Conservation (phyloP, 2,113 vertebrate species). For the Enhydra lutris region DNA sequence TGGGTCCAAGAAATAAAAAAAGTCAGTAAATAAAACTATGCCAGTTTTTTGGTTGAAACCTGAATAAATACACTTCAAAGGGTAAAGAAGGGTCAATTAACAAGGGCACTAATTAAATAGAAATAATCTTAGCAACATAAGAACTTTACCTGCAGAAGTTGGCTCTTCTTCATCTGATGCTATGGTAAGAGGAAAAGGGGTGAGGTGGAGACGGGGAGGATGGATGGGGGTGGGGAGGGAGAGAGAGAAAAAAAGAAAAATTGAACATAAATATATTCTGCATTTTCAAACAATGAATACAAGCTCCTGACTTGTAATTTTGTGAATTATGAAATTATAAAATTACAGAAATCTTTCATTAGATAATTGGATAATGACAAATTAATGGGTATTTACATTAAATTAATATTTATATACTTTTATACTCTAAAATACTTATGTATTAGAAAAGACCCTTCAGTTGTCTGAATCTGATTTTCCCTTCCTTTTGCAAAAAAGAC, state of each 20-base stretch:
- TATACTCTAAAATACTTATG: background rate
- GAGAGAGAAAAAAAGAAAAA: background rate
- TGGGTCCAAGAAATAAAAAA: background rate
- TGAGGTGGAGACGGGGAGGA: background rate
- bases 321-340: background rate
- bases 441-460: background rate
- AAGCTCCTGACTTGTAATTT: background rate
- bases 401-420: background rate
- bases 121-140: background rate
- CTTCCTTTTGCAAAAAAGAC: slow-evolving; percentile 7
- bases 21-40: background rate
- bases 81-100: background rate
- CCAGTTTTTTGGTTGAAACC: background rate
- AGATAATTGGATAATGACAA: background rate
- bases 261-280: slow-evolving; percentile 35
- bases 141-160: slow-evolving; percentile 78
- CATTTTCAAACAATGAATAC: background rate
- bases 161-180: slow-evolving; percentile 81
- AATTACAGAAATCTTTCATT: background rate
- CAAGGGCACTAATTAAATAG: background rate
- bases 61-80: background rate
- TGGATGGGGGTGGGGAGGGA: background rate
- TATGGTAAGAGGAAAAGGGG: slow-evolving; percentile 16
- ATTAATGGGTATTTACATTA: background rate
- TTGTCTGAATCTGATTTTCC: background rate